Evolutionary conservation across 1,140 invertebrate species (phyloP).

Genomic region (Pseudoatta argentina): DNA sequence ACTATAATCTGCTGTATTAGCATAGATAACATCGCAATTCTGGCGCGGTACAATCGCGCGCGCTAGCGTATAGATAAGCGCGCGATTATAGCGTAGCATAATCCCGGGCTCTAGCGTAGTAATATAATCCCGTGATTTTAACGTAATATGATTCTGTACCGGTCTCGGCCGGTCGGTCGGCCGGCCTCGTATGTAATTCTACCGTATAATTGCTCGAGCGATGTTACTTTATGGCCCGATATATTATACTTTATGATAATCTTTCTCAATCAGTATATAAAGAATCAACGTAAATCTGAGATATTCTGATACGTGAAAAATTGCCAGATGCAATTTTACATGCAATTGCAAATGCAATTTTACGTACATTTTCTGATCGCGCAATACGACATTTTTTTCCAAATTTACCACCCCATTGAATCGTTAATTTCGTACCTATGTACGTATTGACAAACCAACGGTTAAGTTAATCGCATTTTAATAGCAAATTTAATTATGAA

Average conservation of each 20-base stretch:
- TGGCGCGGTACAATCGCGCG: constrained; percentile 29
- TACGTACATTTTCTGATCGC: neutral
- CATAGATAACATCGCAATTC: constrained; percentile 61
- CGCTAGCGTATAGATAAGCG: constrained; percentile 52
- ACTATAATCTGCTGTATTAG: constrained; percentile 53
- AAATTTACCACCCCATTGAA: constrained; percentile 15
- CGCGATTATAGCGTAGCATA: constrained; percentile 56
- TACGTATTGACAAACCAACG: constrained; percentile 24
- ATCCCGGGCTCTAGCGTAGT: constrained; percentile 25
- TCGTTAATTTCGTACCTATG: constrained; percentile 16
- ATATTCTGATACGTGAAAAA: neutral
- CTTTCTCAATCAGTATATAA: neutral
- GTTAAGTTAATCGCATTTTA: constrained; percentile 43
- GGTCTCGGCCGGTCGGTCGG: neutral
- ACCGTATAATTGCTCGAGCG: constrained; percentile 11
- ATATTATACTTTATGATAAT: neutral
- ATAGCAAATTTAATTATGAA: constrained; percentile 54
- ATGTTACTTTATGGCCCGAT: constrained; percentile 28
- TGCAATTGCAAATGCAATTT: neutral
- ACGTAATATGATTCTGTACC: constrained; percentile 45
- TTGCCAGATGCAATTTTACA: neutral
- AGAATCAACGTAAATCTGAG: neutral
- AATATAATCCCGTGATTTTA: constrained; percentile 45
- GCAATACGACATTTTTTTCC: neutral
- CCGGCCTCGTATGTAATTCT: constrained; percentile 17